phyloP scores from a whole-genome alignment of 1,140 invertebrate species.

The Aporrectodea caliginosa region DNA sequence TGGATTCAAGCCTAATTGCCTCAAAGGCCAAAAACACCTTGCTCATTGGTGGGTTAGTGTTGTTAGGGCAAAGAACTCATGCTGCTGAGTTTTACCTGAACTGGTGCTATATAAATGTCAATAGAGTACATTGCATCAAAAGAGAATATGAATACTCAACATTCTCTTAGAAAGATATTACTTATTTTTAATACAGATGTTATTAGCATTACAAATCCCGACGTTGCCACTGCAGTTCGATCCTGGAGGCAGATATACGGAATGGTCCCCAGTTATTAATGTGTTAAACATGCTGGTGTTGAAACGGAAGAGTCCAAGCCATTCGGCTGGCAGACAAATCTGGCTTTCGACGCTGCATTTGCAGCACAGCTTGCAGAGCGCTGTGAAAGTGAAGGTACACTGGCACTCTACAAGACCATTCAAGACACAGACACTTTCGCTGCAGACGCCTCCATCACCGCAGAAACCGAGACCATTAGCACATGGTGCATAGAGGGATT shows the following conservation, averaged over 20 bases:
- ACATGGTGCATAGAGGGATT: background rate
- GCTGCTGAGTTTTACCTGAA: too few relatives aligned
- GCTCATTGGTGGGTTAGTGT: too few relatives aligned
- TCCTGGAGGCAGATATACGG: background rate
- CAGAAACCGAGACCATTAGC: background rate
- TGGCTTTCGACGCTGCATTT: background rate
- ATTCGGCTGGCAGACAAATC: background rate
- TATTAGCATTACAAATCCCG: background rate
- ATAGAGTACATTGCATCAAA: too few relatives aligned
- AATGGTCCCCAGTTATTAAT: background rate
- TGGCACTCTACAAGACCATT: background rate
- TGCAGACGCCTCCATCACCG: background rate
- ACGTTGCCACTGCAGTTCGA: background rate
- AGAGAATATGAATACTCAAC: too few relatives aligned
- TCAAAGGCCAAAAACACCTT: too few relatives aligned
- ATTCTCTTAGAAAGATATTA: too few relatives aligned
- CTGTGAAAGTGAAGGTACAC: background rate
- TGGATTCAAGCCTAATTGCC: too few relatives aligned
- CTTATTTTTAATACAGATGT: background rate
- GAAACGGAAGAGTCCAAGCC: background rate
- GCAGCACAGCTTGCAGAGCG: background rate
- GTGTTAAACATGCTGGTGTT: background rate
- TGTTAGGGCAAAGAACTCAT: too few relatives aligned
- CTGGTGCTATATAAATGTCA: too few relatives aligned
- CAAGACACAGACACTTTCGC: background rate